Evolutionary conservation across 1,140 invertebrate species (phyloP).

Genomic region (Drosophila repletoides): DNA sequence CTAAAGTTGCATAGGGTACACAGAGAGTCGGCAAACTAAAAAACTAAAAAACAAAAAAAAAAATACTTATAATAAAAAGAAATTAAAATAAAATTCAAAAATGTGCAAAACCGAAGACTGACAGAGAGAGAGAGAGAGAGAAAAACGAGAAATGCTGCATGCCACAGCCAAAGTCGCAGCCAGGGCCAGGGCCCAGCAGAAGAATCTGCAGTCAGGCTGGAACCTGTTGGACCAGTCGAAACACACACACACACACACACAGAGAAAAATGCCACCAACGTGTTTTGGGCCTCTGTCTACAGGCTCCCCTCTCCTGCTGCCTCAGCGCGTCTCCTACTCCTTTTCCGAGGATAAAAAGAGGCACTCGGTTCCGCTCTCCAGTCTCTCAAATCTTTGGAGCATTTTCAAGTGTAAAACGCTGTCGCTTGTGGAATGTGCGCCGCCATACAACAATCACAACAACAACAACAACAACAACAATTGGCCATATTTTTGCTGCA

Average conservation of each 20-base stretch:
- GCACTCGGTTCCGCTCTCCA: slow-evolving; percentile 35
- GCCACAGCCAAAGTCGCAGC: slow-evolving; percentile 43
- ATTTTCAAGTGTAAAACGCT: slow-evolving; percentile 78
- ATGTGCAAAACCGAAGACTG: slow-evolving; percentile 67
- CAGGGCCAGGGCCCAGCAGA: slow-evolving; percentile 48
- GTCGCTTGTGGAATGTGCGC: slow-evolving; percentile 74
- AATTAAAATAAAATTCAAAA: slow-evolving; percentile 81
- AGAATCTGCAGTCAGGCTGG: slow-evolving; percentile 66
- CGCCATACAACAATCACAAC: no score
- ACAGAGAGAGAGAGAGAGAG: slow-evolving; percentile 5
- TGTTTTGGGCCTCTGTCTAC: slow-evolving; percentile 52
- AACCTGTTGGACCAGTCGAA: slow-evolving; percentile 77
- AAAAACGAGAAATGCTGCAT: slow-evolving; percentile 75
- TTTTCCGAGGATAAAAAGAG: slow-evolving; percentile 78
- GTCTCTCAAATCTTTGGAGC: not conserved
- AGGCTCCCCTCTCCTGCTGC: slow-evolving; percentile 3
- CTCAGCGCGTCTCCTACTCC: no score
- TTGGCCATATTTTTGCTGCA: slow-evolving; percentile 71
- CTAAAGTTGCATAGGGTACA: slow-evolving; percentile 53
- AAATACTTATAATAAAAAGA: slow-evolving; percentile 79
- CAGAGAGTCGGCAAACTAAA: slow-evolving; percentile 32
- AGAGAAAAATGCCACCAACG: slow-evolving; percentile 70
- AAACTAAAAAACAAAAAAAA: no score
- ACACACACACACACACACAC: slow-evolving; percentile 16
- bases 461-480: no score